Percentiles rank a stretch among this genome's conserved stretches.
Conservation (phyloP, 1,140 invertebrate species). For the Plodia interpunctella region DNA sequence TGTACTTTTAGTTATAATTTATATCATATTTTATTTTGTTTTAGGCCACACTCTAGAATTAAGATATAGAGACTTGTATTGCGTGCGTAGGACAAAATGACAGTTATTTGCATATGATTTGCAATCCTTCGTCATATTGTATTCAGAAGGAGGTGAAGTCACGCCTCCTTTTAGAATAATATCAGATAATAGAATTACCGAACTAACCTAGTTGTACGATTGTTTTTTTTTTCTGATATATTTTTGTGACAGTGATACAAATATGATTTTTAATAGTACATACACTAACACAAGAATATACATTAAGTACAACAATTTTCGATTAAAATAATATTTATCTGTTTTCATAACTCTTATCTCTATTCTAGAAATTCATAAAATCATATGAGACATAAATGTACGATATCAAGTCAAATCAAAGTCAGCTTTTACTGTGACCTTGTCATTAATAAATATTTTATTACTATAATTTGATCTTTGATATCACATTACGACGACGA, state of each 20-base stretch:
- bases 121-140: background rate
- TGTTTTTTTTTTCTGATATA: too few species aligned
- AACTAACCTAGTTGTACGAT: background rate
- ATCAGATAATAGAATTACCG: background rate
- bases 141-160: background rate
- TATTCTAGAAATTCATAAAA: background rate
- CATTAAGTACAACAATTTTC: too few species aligned
- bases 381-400: background rate
- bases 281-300: too few species aligned
- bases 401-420: constrained; percentile 33
- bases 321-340: too few species aligned
- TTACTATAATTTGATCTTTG: background rate
- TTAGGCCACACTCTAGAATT: too few species aligned
- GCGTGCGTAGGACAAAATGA: background rate
- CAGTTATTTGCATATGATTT: constrained; percentile 3
- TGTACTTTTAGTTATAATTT: too few species aligned
- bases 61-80: background rate
- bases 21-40: too few species aligned
- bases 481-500: background rate
- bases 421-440: constrained; percentile 23
- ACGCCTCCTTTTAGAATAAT: background rate
- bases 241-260: too few species aligned
- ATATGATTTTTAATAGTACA: too few species aligned
- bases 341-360: background rate
- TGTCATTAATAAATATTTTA: constrained; percentile 11